These are phyloP conservation scores for Chaetodon trifascialis DNA, from an alignment of 2,113 vertebrate species.

Conservation along the genomic window DNA sequence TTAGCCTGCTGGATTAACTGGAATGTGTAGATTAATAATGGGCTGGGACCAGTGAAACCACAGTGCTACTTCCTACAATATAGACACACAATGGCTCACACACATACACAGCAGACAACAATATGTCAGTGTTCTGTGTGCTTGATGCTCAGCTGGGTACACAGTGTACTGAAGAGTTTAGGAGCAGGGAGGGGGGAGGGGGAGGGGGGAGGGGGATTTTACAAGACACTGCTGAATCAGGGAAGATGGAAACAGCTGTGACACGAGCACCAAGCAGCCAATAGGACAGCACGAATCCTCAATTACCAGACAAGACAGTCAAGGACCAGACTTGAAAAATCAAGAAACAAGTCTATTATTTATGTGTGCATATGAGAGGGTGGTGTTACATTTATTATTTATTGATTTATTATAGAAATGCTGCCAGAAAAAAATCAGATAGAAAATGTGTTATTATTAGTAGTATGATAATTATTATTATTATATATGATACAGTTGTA, in stretches of 20 bases:
- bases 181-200: no score
- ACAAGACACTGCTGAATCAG: background rate
- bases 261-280: constrained; percentile 31
- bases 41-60: background rate
- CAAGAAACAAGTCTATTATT: background rate
- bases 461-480: no score
- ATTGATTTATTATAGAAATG: background rate
- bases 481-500: background rate
- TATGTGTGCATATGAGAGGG: background rate
- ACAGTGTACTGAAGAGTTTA: constrained; percentile 40
- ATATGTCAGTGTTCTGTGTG: constrained; percentile 37
- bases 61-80: constrained; percentile 5
- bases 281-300: background rate
- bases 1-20: constrained; percentile 32
- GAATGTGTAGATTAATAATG: constrained; percentile 10
- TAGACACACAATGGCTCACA: background rate
- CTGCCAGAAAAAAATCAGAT: background rate
- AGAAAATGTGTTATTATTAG: no score
- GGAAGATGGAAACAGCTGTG: constrained; percentile 53
- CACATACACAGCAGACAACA: constrained; percentile 30
- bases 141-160: constrained; percentile 45
- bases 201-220: background rate
- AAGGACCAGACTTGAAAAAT: background rate
- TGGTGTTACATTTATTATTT: constrained; percentile 1
- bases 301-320: background rate